These are phyloP conservation scores for Nixonia krombeini DNA, from an alignment of 1,140 invertebrate species.

Conservation along the genomic window DNA sequence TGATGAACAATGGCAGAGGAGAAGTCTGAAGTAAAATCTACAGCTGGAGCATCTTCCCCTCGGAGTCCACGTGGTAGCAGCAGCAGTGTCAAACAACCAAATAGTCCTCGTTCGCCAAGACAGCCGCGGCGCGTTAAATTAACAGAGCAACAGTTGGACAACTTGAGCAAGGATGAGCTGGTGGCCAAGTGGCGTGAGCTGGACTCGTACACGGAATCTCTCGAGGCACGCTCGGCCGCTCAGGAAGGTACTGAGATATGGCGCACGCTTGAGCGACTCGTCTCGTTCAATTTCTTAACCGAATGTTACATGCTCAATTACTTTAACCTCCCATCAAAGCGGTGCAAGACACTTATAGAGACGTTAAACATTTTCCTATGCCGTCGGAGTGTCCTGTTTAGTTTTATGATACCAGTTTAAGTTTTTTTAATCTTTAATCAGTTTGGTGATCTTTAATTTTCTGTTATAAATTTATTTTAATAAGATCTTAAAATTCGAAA, in stretches of 20 bases:
- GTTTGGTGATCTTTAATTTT: too few relatives aligned
- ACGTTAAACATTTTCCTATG: constrained; percentile 50
- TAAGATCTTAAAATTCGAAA: too few relatives aligned
- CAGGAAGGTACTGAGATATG: constrained; percentile 72
- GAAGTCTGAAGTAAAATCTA: constrained; percentile 58
- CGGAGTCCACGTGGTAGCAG: constrained; percentile 55
- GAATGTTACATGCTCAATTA: constrained; percentile 43
- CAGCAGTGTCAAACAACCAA: constrained; percentile 29
- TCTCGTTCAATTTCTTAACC: constrained; percentile 64
- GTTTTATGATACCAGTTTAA: neutral
- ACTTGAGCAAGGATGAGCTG: constrained; percentile 71
- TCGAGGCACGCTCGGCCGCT: constrained; percentile 70
- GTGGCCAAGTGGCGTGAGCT: constrained; percentile 72
- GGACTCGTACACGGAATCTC: constrained; percentile 72
- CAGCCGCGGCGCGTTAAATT: constrained; percentile 66
- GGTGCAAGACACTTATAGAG: constrained; percentile 57
- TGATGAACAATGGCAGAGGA: constrained; percentile 61
- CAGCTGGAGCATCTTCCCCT: constrained; percentile 61
- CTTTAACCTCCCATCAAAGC: constrained; percentile 41
- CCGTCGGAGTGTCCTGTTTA: constrained; percentile 34
- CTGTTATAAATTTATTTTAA: too few relatives aligned
- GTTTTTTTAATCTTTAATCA: too few relatives aligned
- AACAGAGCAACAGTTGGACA: constrained; percentile 70
- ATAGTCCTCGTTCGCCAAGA: constrained; percentile 63
- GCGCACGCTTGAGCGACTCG: constrained; percentile 59